Evolutionary conservation across 2,797 vertebrate genomes (phyloP), one percentile per base, ranked within the genome.

Genomic region (Paramormyrops hopkinsi): DNA sequence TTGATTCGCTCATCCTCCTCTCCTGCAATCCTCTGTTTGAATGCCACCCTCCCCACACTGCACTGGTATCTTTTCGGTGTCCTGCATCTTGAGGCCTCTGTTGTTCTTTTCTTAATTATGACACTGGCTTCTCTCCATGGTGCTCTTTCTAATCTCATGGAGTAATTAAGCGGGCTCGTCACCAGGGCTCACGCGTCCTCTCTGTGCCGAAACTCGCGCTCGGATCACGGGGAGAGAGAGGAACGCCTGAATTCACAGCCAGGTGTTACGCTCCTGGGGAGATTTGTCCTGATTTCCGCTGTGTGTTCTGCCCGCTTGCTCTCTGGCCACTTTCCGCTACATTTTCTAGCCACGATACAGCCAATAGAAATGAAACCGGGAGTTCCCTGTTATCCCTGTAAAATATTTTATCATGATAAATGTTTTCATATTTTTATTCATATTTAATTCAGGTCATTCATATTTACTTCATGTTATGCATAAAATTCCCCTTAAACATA

Each of bases 371-470:
- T 3, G 4, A 51, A 86, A 53, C 6, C 1, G 1, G 84, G 2
- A 4, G 50, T 22, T 54, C 2, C 41, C 17, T 44, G 90, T 90
- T 91, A 91, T 90, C 82, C 88, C 69, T 2, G 25, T 86, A 12
- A 53, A 46, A 2, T 9, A 19, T 82, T 82, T 41, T 82, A 4
- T 41, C 37, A 44, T 1, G 19, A 46, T 19, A 44, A 82, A 46
- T 44, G 14, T 82, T 82, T 41, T 46, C 62, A 69, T 69, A 29
- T 56, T 19, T n/a, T n/a, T 56, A 11, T 29, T 12, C 3, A 14
- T 12, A 69, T 29, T 69, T 69, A 29, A 69, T 69, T 69, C 25
- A 29, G 62, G 25, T 33, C 62, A 29, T 69, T 69, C 11, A 33
- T 33, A 33, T 69, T 69, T 69, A 69, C 62, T 69, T 33, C 3